Percentiles rank a stretch among this genome's conserved stretches.
Evolutionary conservation across 2,888 invertebrate species (phyloP).

Genomic region (Temnothorax rugatulus): DNA sequence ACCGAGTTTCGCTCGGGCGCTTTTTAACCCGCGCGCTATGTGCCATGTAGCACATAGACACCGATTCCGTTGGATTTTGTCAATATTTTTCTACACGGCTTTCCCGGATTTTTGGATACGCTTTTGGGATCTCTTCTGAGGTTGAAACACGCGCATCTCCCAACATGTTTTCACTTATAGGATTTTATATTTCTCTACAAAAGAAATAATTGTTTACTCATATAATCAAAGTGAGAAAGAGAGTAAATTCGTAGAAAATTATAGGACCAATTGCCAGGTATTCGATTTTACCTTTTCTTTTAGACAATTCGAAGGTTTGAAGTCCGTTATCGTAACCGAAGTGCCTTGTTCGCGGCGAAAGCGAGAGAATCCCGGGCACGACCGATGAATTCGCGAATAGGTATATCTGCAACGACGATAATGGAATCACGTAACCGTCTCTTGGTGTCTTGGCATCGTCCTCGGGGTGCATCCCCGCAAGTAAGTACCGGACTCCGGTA

Average conservation of each 20-base stretch:
- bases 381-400: conserved; percentile 52
- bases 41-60: neutral
- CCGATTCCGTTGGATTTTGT: neutral
- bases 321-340: neutral
- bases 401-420: conserved; percentile 67
- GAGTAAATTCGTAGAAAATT: neutral
- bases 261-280: neutral
- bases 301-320: neutral
- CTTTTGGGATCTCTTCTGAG: neutral
- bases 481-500: neutral
- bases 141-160: neutral
- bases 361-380: conserved; percentile 35
- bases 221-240: neutral
- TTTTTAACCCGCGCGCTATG: conserved; percentile 19
- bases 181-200: neutral
- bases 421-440: conserved; percentile 75
- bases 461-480: conserved; percentile 33
- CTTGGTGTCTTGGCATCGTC: conserved; percentile 60
- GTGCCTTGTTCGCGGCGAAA: conserved; percentile 31
- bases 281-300: neutral
- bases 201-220: neutral
- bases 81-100: conserved; percentile 8
- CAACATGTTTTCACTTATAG: neutral
- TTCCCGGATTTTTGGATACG: neutral
- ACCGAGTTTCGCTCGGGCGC: neutral